Conservation (phyloP, 2,113 vertebrate genomes). For the Upupa epops region DNA sequence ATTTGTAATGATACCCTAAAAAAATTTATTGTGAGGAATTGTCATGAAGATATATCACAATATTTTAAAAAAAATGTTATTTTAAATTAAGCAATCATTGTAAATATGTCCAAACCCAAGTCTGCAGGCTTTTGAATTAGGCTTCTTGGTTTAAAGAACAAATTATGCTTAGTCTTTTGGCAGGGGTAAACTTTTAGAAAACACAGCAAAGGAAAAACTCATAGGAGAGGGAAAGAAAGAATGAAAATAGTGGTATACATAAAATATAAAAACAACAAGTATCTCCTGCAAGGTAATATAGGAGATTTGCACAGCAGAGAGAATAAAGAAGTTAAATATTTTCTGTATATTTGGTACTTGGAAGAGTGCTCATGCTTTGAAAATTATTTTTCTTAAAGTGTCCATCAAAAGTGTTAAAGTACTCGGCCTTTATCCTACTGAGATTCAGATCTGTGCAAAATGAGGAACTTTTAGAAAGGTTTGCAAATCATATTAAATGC, state of each 20-base stretch:
- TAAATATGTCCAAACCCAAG: neutral
- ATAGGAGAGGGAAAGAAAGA: neutral
- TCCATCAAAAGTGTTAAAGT: neutral
- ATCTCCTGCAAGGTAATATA: neutral
- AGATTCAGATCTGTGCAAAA: neutral
- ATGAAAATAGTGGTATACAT: neutral
- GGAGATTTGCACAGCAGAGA: neutral
- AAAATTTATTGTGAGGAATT: neutral
- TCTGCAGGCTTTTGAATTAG: neutral
- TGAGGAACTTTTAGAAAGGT: neutral
- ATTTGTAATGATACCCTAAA: neutral
- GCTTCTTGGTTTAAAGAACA: neutral
- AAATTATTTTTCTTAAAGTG: neutral
- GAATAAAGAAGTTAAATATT: neutral
- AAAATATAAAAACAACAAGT: neutral
- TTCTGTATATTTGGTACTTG: neutral
- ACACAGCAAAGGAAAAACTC: neutral
- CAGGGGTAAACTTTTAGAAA: neutral
- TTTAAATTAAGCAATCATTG: neutral
- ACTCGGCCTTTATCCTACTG: neutral
- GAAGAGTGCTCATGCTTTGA: neutral
- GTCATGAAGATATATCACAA: neutral
- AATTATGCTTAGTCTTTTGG: neutral
- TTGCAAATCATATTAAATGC: neutral
- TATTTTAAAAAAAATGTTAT: no score